Evolutionary conservation across 64 coral and sea anemone genomes (phyloP).

Genomic region (Porites australiensis): DNA sequence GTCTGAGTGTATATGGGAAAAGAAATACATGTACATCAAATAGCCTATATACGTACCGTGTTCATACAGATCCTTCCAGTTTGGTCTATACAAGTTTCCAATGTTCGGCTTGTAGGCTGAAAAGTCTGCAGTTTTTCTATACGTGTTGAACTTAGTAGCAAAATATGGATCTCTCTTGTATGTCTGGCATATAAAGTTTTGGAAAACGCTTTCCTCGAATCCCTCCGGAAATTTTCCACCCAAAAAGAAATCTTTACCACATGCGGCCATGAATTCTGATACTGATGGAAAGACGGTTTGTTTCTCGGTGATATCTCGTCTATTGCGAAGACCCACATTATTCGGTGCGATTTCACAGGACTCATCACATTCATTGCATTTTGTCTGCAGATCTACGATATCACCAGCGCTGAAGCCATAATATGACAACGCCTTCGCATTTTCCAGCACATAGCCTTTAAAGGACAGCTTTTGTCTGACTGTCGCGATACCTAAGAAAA

Average conservation of each 20-base stretch:
- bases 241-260: conserved; percentile 44
- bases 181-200: conserved; percentile 47
- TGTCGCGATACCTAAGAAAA: neutral
- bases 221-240: conserved; percentile 23
- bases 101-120: conserved; percentile 65
- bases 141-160: conserved; percentile 49
- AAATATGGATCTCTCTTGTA: neutral
- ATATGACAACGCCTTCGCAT: conserved; percentile 25
- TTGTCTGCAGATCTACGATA: conserved; percentile 33
- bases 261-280: neutral
- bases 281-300: neutral
- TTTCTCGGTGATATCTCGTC: neutral
- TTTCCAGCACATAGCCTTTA: neutral
- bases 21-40: neutral
- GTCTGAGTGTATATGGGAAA: neutral
- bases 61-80: conserved; percentile 48
- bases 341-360: conserved; percentile 6
- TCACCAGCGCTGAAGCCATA: conserved; percentile 44
- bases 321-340: neutral
- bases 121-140: conserved; percentile 66
- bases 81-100: neutral
- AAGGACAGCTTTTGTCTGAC: conserved; percentile 30
- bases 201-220: neutral
- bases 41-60: conserved; percentile 28
- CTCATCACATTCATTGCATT: conserved; percentile 24